A percentile compares a stretch with the other conserved stretches of the same genome.
Evolutionary conservation across 2,113 vertebrate genomes (phyloP).

Genomic region (Uria aalge): DNA sequence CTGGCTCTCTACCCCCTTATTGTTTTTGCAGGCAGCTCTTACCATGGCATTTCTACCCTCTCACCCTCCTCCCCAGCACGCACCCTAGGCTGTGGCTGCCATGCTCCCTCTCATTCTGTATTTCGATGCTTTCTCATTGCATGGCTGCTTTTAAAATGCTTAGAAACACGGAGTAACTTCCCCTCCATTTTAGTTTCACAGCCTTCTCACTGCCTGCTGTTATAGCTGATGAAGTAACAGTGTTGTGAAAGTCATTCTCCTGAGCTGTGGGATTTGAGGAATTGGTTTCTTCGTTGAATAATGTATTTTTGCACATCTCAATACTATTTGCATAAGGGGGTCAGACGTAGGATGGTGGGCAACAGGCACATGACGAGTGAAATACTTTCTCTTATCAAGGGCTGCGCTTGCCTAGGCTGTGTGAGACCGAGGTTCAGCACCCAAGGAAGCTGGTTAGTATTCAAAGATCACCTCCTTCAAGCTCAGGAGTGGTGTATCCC

Average conservation of each 20-base stretch:
- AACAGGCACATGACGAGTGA: not conserved
- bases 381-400: not conserved
- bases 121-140: not conserved
- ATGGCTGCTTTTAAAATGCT: not conserved
- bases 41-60: not conserved
- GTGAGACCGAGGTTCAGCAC: accelerated
- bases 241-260: not conserved
- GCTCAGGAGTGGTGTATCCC: not conserved
- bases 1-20: not conserved
- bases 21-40: not conserved
- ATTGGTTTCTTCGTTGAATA: not conserved
- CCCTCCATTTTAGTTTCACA: not conserved
- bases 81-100: not conserved
- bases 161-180: not conserved
- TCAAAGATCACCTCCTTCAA: not conserved
- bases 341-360: not conserved
- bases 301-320: not conserved
- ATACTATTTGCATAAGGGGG: not conserved
- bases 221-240: not conserved
- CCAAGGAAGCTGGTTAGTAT: not conserved
- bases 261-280: not conserved
- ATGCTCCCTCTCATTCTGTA: not conserved
- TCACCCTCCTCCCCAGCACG: not conserved
- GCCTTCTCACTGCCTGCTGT: not conserved
- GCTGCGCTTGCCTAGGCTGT: not conserved